A percentile compares a stretch with the other conserved stretches of the same genome.
These are phyloP conservation scores for Anarrhichthys ocellatus DNA, from an alignment of 2,113 vertebrate genomes.

Conservation along the genomic window DNA sequence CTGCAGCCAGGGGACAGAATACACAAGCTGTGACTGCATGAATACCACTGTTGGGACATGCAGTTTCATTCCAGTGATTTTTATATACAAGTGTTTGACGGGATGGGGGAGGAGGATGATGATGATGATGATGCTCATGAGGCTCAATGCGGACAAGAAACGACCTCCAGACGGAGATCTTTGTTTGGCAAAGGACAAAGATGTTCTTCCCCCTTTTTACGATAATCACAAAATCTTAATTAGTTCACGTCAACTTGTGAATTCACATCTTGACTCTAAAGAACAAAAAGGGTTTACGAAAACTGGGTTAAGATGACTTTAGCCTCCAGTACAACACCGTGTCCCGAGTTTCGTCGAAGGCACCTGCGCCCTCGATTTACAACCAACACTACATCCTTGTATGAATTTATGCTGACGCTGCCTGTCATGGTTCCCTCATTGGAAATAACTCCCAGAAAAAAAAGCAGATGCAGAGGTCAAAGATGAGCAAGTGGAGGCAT, in stretches of 20 bases:
- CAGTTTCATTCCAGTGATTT: conserved; percentile 25
- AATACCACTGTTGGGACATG: conserved; percentile 25
- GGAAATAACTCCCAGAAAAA: conserved; percentile 16
- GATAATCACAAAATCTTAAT: neutral
- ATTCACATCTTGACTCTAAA: neutral
- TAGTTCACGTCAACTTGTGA: neutral
- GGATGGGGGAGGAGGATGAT: conserved; percentile 40
- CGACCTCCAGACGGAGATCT: conserved; percentile 17
- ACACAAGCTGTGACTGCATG: conserved; percentile 52
- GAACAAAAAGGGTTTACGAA: neutral
- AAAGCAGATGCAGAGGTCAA: conserved; percentile 40
- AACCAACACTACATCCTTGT: conserved; percentile 60
- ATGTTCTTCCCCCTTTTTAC: neutral
- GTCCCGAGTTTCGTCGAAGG: conserved; percentile 25
- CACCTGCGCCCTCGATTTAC: conserved; percentile 68
- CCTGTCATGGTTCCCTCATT: conserved; percentile 35
- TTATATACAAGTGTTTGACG: conserved; percentile 39
- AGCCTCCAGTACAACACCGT: neutral
- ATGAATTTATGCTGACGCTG: conserved; percentile 68
- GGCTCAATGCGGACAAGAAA: conserved; percentile 26
- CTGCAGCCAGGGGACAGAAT: conserved; percentile 71
- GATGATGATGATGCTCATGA: conserved; percentile 6
- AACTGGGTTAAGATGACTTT: conserved; percentile 33
- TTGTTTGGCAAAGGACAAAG: conserved; percentile 8
- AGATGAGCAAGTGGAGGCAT: conserved; percentile 30